Evolutionary conservation across 2,888 invertebrate species (phyloP), one percentile per base, ranked within the genome.

Genomic region (Thumatha senex): DNA sequence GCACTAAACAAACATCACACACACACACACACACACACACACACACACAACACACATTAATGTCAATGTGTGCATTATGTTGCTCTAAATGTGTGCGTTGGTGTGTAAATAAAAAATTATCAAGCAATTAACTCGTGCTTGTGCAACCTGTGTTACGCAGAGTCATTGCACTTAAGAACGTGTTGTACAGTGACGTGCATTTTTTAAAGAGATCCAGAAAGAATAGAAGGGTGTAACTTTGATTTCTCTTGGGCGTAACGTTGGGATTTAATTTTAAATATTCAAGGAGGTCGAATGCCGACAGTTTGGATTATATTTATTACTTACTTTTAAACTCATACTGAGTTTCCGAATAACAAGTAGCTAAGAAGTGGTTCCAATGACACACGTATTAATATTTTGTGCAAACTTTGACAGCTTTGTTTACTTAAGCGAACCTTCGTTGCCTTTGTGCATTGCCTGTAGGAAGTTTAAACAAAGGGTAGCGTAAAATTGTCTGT

Each of bases 61-160:
- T 54, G 58, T 64, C 64, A 58, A 51, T 56, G 35, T 48, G 30
- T n/a, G n/a, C n/a, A n/a, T n/a, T n/a, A n/a, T n/a, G n/a, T n/a
- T n/a, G n/a, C n/a, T n/a, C n/a, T n/a, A n/a, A 58, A 51, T 56
- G 35, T 48, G 30, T 51, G 51, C 40, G 42, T 51, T 5, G 51
- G 43, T 45, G 59, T 64, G 46, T 65, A 67, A 63, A 63, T 56
- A 63, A 69, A 70, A 70, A 70, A 72, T 67, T 65, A 73, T 67
- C 66, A 61, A 59, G 60, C 68, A 73, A 72, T 72, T 71, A 72
- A 56, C 62, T 58, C 56, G 54, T 60, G 41, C 61, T 75, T 74
- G 72, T 73, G 78, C 77, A 76, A 76, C 74, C 63, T 46, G 75
- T 72, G 75, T 72, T 77, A 73, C 69, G 70, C 53, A 48, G 61